Evolutionary conservation across 1,140 invertebrate species (phyloP).

Genomic region (Atopsyche davidsoni): DNA sequence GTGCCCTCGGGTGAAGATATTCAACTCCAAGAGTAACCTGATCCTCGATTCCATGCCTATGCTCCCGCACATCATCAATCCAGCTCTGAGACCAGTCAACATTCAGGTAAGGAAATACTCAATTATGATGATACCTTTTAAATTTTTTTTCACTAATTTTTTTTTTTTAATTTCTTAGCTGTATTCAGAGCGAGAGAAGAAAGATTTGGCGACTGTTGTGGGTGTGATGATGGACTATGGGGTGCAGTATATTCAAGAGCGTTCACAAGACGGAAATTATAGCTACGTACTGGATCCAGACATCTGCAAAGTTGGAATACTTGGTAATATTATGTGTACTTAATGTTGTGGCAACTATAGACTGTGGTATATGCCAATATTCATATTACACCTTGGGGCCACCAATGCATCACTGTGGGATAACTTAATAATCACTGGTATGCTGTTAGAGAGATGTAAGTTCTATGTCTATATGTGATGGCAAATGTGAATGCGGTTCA

Average conservation of each 20-base stretch:
- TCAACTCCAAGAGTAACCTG: constrained; percentile 50
- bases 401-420: too few relatives aligned
- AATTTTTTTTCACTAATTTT: constrained; percentile 12
- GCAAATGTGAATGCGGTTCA: too few relatives aligned
- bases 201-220: constrained; percentile 64
- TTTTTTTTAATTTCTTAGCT: constrained; percentile 51
- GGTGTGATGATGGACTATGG: constrained; percentile 85
- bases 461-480: too few relatives aligned
- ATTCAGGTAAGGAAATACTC: constrained; percentile 38
- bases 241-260: constrained; percentile 78
- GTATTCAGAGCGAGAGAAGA: constrained; percentile 70
- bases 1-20: constrained; percentile 52
- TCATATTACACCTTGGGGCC: too few relatives aligned
- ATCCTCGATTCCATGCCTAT: constrained; percentile 69
- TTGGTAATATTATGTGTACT: constrained; percentile 41
- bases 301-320: constrained; percentile 40
- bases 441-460: too few relatives aligned
- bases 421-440: too few relatives aligned
- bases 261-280: constrained; percentile 70
- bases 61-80: constrained; percentile 69
- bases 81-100: constrained; percentile 69
- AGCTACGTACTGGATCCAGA: constrained; percentile 78
- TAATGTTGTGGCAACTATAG: too few relatives aligned
- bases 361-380: too few relatives aligned
- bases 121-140: background rate